Base-by-base conservation (phyloP, 2,797 vertebrate genomes). In the Acanthornis magna region DNA sequence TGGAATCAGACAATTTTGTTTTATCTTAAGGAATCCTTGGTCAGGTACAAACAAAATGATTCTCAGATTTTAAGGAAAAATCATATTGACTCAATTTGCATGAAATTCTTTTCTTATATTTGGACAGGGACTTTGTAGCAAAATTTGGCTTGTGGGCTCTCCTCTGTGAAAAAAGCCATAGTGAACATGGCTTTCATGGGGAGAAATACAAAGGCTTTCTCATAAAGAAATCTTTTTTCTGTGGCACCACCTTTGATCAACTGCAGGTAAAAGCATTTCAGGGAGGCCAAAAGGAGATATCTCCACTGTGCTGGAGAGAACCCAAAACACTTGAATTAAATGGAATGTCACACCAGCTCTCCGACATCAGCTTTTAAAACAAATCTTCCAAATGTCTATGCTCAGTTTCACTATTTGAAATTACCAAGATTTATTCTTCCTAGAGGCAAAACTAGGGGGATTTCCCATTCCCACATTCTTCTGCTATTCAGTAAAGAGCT, bases 381-480 rank as follows among this genome's bases (percentile, higher is more conserved):
- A 1, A 61, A 71, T 71, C 26, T 87, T 72, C 47, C 38, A 75
- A 74, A 80, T 0, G 2, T 68, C 53, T 63, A 11, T n/a, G n/a
- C 48, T 85, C 2, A 3, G 38, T 63, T 92, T 92, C 67, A 55
- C 13, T 86, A 6, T 55, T 73, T 79, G n/a, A 96, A 92, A 83
- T 95, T 29, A 63, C 34, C 29, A 83, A 71, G 43, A 89, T 71
- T 77, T 58, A 75, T 93, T 88, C 68, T 85, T 65, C 65, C 85
- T 74, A 45, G 45, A 84, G 76, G 91, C 70, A 80, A 93, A 89
- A 83, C 15, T 48, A 78, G 55, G 75, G 85, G 40, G 36, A 84
- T 84, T 95, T 92, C 42, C 79, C 68, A 43, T 92, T 84, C 73
- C 54, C 58, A 67, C 85, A 91, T 92, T 96, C 58, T 85, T 89